Evolutionary conservation across 2,888 invertebrate genomes (phyloP).

Genomic region (Drosophila stalkeri): DNA sequence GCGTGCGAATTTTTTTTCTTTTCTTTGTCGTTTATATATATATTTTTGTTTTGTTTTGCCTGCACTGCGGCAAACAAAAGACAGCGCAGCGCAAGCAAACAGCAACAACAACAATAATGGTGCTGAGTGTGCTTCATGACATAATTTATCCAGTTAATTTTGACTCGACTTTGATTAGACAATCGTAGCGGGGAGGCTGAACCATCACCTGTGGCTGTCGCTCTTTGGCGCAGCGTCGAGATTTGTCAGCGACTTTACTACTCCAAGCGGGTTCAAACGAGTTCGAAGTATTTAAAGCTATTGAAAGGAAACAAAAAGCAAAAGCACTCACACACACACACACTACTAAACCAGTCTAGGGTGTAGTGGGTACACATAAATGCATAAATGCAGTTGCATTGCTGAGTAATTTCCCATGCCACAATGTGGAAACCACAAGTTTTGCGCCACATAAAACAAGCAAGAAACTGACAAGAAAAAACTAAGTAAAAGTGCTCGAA

Average conservation of each 20-base stretch:
- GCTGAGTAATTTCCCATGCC: constrained; percentile 56
- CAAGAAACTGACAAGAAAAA: constrained; percentile 15
- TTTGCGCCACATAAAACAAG: constrained; percentile 60
- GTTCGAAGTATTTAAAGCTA: constrained; percentile 67
- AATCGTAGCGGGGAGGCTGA: constrained; percentile 40
- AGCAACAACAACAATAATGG: constrained; percentile 27
- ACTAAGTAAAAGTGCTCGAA: not conserved
- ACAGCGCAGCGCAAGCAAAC: constrained; percentile 21
- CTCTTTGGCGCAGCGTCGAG: constrained; percentile 29
- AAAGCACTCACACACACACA: constrained; percentile 21
- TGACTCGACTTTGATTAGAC: constrained; percentile 67
- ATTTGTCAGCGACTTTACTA: constrained; percentile 39
- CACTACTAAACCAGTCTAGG: constrained; percentile 12
- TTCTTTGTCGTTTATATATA: constrained; percentile 33
- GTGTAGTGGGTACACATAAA: constrained; percentile 22
- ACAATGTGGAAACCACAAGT: constrained; percentile 60
- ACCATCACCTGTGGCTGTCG: constrained; percentile 28
- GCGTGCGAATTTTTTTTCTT: constrained; percentile 32
- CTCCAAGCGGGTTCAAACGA: constrained; percentile 61
- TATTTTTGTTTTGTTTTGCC: constrained; percentile 29
- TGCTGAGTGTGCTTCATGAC: constrained; percentile 54
- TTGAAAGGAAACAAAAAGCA: constrained; percentile 48
- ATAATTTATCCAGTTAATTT: constrained; percentile 69
- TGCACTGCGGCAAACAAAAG: constrained; percentile 65
- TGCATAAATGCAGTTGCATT: constrained; percentile 43